Evolutionary conservation across 1,140 invertebrate species (phyloP).

Genomic region (Araneus ventricosus): DNA sequence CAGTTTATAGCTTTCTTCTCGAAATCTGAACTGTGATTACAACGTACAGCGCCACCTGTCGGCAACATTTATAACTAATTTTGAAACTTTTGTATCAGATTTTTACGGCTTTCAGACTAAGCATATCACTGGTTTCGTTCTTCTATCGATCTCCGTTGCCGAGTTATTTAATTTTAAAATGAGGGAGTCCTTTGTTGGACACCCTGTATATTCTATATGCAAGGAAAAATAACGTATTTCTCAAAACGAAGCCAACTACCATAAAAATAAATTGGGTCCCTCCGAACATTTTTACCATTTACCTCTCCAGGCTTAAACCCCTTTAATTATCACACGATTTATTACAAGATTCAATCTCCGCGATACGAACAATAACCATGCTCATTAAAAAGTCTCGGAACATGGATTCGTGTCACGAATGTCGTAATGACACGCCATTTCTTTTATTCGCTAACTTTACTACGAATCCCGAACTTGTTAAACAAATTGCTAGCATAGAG

Average conservation of each 20-base stretch:
- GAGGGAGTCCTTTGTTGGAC: too few relatives aligned
- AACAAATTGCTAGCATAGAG: neutral
- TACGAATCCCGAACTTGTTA: neutral
- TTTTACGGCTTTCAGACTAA: too few relatives aligned
- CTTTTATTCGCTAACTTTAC: neutral
- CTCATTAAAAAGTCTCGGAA: slow-evolving; percentile 4
- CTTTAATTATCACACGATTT: neutral
- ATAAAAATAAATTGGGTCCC: slow-evolving; percentile 18
- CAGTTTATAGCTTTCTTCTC: too few relatives aligned
- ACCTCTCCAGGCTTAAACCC: neutral
- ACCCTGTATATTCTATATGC: neutral
- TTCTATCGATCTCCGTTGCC: too few relatives aligned
- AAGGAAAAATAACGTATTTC: neutral
- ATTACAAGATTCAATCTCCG: neutral
- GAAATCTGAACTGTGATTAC: too few relatives aligned
- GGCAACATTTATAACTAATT: too few relatives aligned
- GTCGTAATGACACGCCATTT: neutral
- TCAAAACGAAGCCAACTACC: neutral
- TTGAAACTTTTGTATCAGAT: too few relatives aligned
- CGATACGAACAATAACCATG: neutral
- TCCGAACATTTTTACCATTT: neutral
- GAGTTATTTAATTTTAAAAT: too few relatives aligned
- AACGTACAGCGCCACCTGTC: too few relatives aligned
- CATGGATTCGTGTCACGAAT: neutral
- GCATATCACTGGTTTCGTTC: too few relatives aligned